A percentile compares a stretch with the other conserved stretches of the same genome.
Evolutionary conservation across 1,140 invertebrate genomes (phyloP).

Genomic region (Bicyclus anynana): DNA sequence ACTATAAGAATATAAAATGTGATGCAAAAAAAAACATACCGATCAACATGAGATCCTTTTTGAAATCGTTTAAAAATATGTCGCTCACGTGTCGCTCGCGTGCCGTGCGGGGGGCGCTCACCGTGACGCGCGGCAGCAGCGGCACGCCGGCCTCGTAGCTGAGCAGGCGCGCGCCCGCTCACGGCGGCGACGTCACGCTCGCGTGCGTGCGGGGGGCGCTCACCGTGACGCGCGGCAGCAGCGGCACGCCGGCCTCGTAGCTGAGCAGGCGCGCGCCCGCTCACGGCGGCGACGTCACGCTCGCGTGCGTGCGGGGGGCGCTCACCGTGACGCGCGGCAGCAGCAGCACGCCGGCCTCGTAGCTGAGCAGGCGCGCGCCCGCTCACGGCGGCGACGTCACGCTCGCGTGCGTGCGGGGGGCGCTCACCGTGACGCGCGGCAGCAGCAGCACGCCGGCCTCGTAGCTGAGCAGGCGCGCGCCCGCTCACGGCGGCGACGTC

Average conservation of each 20-base stretch:
- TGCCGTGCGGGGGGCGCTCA: too few species aligned
- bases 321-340: slow-evolving; percentile 90
- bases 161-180: neutral
- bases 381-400: neutral
- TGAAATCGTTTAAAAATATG: too few species aligned
- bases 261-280: slow-evolving; percentile 84
- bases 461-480: slow-evolving; percentile 46
- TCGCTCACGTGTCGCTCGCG: too few species aligned
- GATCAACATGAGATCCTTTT: too few species aligned
- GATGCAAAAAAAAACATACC: too few species aligned
- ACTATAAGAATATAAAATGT: too few species aligned
- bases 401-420: neutral
- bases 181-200: neutral
- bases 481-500: neutral
- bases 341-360: slow-evolving; percentile 89
- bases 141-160: slow-evolving; percentile 91
- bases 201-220: slow-evolving; percentile 45
- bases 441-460: slow-evolving; percentile 95
- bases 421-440: slow-evolving; percentile 88
- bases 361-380: neutral
- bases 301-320: too few species aligned
- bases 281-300: too few species aligned
- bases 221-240: slow-evolving; percentile 91
- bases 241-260: slow-evolving; percentile 95
- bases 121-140: slow-evolving; percentile 91